A percentile compares a stretch with the other conserved stretches of the same genome.
Conservation (phyloP, 2,113 vertebrate genomes). For the Dunckerocampus dactyliophorus region DNA sequence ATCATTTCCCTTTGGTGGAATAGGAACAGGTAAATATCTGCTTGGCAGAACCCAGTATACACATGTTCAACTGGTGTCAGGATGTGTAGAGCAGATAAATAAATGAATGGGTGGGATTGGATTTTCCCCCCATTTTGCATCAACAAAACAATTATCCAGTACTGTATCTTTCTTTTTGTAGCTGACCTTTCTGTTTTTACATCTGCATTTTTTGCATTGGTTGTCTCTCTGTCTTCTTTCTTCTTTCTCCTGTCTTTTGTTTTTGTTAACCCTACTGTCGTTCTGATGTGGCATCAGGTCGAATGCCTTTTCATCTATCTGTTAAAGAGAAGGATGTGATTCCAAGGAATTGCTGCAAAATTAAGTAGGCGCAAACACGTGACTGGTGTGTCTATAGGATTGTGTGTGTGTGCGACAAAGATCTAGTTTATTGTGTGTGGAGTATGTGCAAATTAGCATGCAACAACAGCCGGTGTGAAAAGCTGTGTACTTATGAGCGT, state of each 20-base stretch:
- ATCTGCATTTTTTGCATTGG: neutral
- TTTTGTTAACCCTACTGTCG: too few relatives aligned
- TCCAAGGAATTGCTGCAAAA: too few relatives aligned
- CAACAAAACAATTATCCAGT: neutral
- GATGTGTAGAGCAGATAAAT: too few relatives aligned
- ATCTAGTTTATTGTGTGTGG: neutral
- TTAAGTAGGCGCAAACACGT: too few relatives aligned
- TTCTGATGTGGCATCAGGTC: too few relatives aligned
- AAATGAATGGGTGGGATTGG: neutral
- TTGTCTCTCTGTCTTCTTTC: neutral
- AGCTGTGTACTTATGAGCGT: neutral
- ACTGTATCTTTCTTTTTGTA: neutral
- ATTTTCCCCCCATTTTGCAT: neutral
- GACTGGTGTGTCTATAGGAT: neutral
- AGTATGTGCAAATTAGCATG: constrained; percentile 1
- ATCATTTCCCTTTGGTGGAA: neutral
- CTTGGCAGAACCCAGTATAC: neutral
- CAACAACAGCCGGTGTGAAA: neutral
- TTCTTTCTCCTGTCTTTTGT: too few relatives aligned
- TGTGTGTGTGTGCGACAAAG: neutral
- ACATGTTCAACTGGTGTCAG: neutral
- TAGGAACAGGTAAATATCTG: constrained; percentile 1
- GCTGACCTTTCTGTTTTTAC: neutral
- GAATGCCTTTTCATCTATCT: too few relatives aligned
- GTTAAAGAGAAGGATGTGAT: too few relatives aligned